Evolutionary conservation across 2,113 vertebrate genomes (phyloP), one percentile per base, ranked within the genome.

Genomic region (Poecilia latipinna): DNA sequence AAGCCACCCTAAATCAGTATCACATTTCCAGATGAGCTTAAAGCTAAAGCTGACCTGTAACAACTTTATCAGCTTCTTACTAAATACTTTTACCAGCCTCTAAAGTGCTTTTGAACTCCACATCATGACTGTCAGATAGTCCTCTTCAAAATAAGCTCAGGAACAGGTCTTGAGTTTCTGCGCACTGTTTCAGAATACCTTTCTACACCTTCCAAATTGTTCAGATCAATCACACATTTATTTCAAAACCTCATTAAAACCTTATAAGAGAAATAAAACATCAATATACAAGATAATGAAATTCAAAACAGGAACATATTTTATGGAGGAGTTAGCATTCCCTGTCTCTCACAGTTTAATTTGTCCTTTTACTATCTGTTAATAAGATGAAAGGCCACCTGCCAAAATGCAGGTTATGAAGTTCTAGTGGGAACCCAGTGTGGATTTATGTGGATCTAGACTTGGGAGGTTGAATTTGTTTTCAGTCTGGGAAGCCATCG

Each of bases 401-500:
- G 61, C 77, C 68, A 72, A 77, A 71, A 75, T 60, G 24, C 73
- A 72, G 70, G 70, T 84, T 79, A 77, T 72, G 73, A 77, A 64
- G 78, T 86, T 80, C 57, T 79, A 68, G 74, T 85, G 71, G 87
- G 79, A 82, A 66, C 74, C 77, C 85, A 89, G 12, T n/a, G 12
- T 67, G 78, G 73, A 72, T 83, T 80, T 69, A 84, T 82, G 70
- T 73, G 85, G 72, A 79, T 84, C 79, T 54, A 68, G 70, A 66
- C 72, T 54, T 32, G 24, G 44, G 39, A 44, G 66, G 11, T 2
- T 77, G 48, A 63, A 87, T 67, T 69, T 63, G 74, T 83, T 75
- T 83, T 79, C 77, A 85, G 79, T 57, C 85, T 80, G 78, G 78
- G 85, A 86, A 89, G 86, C 86, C 83, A 85, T 86, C 78, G 72